Evolutionary conservation across 2,113 vertebrate species (phyloP).

Genomic region (Phainopepla nitens): DNA sequence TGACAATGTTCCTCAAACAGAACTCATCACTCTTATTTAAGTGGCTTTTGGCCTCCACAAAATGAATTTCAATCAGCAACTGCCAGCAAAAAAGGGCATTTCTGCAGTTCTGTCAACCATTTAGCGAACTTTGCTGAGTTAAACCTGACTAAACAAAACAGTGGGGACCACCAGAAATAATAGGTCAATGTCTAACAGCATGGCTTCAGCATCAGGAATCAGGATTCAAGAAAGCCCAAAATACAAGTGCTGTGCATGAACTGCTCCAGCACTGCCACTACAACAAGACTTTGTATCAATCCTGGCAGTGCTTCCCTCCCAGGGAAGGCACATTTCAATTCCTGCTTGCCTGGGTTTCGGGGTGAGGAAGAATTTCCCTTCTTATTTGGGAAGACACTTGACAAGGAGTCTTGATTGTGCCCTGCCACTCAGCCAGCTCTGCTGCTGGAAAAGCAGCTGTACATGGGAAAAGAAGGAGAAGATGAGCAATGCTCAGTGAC

Average conservation of each 20-base stretch:
- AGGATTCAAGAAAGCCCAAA: background rate
- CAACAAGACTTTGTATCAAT: background rate
- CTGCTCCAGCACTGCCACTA: background rate
- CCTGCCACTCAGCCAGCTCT: background rate
- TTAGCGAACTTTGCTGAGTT: conserved; percentile 10
- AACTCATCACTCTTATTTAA: conserved; percentile 29
- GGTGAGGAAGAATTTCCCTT: background rate
- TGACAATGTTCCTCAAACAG: conserved; percentile 60
- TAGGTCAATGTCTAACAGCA: background rate
- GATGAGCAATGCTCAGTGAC: background rate
- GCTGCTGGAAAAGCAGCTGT: background rate
- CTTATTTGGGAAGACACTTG: background rate
- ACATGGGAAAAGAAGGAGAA: background rate
- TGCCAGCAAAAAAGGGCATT: background rate
- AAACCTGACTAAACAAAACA: background rate
- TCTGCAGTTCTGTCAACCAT: conserved; percentile 41
- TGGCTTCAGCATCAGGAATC: background rate
- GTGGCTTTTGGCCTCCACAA: background rate
- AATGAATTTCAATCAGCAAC: conserved; percentile 45
- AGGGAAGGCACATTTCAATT: background rate
- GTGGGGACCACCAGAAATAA: background rate
- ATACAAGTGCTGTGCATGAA: background rate
- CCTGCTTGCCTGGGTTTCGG: background rate
- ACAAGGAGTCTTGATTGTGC: background rate
- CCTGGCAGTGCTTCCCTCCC: background rate